Conservation (phyloP, 2,888 invertebrate species). For the Polymixis flavicincta region DNA sequence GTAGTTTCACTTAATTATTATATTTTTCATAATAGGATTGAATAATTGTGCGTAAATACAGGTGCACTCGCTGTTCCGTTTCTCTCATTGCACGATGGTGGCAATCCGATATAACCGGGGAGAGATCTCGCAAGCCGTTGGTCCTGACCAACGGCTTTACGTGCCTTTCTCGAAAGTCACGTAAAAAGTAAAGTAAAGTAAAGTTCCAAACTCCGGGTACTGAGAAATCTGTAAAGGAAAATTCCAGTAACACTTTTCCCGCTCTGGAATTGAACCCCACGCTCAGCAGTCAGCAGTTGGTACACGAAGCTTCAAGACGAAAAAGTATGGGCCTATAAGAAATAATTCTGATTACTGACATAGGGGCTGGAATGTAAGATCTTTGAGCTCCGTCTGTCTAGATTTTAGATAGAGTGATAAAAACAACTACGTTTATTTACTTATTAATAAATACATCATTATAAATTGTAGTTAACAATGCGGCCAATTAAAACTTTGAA, state of each 20-base stretch:
- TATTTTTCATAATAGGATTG: neutral
- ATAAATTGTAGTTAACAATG: neutral
- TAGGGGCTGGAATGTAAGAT: too few relatives aligned
- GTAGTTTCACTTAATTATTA: too few relatives aligned
- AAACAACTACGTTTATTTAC: too few relatives aligned
- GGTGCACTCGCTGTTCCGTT: neutral
- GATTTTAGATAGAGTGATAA: neutral
- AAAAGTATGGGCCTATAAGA: neutral
- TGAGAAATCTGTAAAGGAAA: too few relatives aligned
- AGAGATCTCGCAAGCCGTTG: neutral
- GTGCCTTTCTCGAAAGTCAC: too few relatives aligned
- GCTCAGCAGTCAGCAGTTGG: too few relatives aligned
- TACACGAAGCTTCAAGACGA: neutral
- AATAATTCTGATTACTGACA: neutral
- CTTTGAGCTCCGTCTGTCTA: neutral
- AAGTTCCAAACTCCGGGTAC: neutral
- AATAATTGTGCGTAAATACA: neutral
- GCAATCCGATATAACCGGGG: neutral
- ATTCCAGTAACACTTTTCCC: too few relatives aligned
- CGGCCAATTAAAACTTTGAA: constrained; percentile 24
- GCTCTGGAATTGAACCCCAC: too few relatives aligned
- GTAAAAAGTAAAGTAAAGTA: too few relatives aligned
- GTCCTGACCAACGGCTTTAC: neutral
- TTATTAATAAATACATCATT: neutral
- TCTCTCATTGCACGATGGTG: neutral